Percentiles rank a stretch among this genome's conserved stretches.
These are phyloP conservation scores for Thymelicus sylvestris DNA, from an alignment of 2,888 invertebrate species.

Conservation along the genomic window DNA sequence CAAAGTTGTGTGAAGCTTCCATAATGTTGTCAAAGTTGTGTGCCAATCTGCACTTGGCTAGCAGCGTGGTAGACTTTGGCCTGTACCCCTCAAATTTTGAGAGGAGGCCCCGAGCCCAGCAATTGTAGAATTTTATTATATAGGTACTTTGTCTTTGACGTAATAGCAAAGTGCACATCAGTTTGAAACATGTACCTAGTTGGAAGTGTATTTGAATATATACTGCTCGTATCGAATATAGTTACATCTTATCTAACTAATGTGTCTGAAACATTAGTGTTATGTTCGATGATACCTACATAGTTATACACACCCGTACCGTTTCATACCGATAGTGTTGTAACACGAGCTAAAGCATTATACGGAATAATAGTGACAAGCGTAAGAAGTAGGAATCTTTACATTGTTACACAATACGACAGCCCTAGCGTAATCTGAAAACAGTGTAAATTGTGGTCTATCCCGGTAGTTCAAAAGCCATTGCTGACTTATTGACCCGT, in stretches of 20 bases:
- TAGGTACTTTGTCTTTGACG: no score
- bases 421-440: background rate
- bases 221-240: background rate
- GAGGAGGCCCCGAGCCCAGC: no score
- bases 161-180: background rate
- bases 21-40: no score
- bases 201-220: background rate
- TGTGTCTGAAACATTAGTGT: slow-evolving; percentile 17
- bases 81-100: no score
- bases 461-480: background rate
- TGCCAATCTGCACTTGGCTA: no score
- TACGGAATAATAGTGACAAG: background rate
- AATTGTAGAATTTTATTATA: no score
- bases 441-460: background rate
- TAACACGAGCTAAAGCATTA: background rate
- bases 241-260: slow-evolving; percentile 14
- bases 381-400: background rate
- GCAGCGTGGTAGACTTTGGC: no score
- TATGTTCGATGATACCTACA: background rate
- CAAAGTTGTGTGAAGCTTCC: no score
- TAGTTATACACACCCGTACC: background rate
- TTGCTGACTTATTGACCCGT: background rate
- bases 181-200: background rate
- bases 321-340: slow-evolving; percentile 12
- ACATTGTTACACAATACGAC: background rate